Evolutionary conservation across 2,113 vertebrate genomes (phyloP), one percentile per base, ranked within the genome.

Genomic region (Lota lota): DNA sequence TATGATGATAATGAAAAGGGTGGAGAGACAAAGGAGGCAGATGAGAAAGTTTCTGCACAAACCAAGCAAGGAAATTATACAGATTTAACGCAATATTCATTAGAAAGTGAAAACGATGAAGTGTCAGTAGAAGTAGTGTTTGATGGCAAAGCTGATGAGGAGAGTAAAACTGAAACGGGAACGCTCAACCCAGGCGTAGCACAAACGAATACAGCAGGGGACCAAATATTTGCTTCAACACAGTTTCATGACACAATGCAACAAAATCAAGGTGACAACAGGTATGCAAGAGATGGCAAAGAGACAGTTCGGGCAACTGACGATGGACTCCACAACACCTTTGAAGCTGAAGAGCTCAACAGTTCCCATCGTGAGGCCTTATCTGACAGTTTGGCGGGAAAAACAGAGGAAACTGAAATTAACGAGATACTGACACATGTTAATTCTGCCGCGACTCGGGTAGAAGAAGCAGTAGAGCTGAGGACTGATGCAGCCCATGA

Each of bases 11-110:
- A 76, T 0, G 17, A 68, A 22, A 3, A 36, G 1, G 24, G 1
- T 1, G 33, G 50, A 57, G 67, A 79, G 11, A 20, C 2, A 50
- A 58, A 50, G 4, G 0, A 14, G 63, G 33, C 2, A 6, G 22
- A 56, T 18, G 24, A 63, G 16, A 59, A 59, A 18, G 68, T 4
- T 17, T 51, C 65, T 16, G 18, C 2, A 66, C 70, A 76, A 67
- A 58, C 47, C 17, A 57, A 72, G 2, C 36, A 0, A 33, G 40
- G 73, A 57, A 18, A 57, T 0, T 0, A 66, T 3, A 18, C 61
- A 18, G 53, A 58, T 40, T 60, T 58, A 47, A 36, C 6, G 1
- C 4, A 12, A 2, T 56, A 58, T 36, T 24, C 56, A 50, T n/a
- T 5, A 60, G 67, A 47, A 7, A 60, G n/a, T 17, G 59, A 56